Evolutionary conservation across 2,888 invertebrate genomes (phyloP), one percentile per base, ranked within the genome.

Genomic region (Cheilosia scutellata): DNA sequence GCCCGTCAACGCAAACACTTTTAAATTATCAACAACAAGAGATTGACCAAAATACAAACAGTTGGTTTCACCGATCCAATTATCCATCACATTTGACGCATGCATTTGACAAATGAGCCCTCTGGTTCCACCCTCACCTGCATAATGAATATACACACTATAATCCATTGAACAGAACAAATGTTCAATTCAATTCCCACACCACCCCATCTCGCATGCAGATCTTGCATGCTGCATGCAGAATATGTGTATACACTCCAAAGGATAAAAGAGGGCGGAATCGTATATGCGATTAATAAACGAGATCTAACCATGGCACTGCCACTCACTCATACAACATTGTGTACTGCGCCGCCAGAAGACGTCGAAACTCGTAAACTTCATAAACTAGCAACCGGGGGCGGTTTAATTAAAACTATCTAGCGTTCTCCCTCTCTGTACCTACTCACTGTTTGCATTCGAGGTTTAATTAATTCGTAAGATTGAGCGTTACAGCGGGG

Each of bases 341-440:
- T 25, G 47, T 25, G 13, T 4, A 20, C 5, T 40, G 40, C 31
- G 40, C 53, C n/a, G 5, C 13, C 57, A n/a, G 20, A 6, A 33
- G 16, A 13, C 58, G n/a, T 9, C 42, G 40, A n/a, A n/a, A 13
- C 65, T 79, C 79, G 75, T 76, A 80, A 80, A 84, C 77, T 72
- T 72, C 65, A 62, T 47, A 65, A 70, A 63, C 75, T 31, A 75
- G 47, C 70, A 68, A 55, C 80, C 51, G 58, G 55, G 65, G 84
- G 84, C 80, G 84, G 84, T 80, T 84, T 84, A 80, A 84, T 84
- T 84, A 84, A 76, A 84, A 79, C 16, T 71, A 57, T 47, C 55
- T 33, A 37, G 51, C 51, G 20, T 37, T 40, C 11, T 13, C 33
- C 20, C 16, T 49, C 16, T 49, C 25, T 27, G 16, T 9, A 7